Evolutionary conservation across 2,797 vertebrate species (phyloP), one percentile per base, ranked within the genome.

Genomic region (Trematomus bernacchii): DNA sequence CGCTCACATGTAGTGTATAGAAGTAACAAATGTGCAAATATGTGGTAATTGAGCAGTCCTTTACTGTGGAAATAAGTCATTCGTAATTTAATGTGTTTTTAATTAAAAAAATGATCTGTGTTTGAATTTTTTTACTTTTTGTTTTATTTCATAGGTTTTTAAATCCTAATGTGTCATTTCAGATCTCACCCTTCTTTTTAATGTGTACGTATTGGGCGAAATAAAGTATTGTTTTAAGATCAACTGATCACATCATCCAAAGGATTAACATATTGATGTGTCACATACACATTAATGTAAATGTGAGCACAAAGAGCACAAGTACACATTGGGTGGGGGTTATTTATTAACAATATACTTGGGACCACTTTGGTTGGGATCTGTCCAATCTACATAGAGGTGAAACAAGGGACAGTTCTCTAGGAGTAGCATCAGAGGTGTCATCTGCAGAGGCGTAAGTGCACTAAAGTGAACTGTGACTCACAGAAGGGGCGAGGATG

Each of bases 381-480:
- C 21, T 61, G 42, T 64, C 3, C 10, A 44, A 33, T 51, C 37
- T 65, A 19, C 62, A 47, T n/a, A 18, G 14, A 65, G 16, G 15
- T 53, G 19, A 47, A 70, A 68, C 60, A 66, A 55, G 18, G 42
- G 10, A 47, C 14, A 53, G 18, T 44, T 68, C 4, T 60, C 18
- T 63, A 37, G 11, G 58, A 23, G 57, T 11, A 7, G 44, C 23
- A 58, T 72, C 58, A 54, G 0, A 53, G 40, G 40, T 43, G 51
- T 73, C 47, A 53, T 21, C 21, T 63, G 19, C 23, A 63, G 30
- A 62, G 15, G 21, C 19, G 19, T 18, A 15, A 50, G 13, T 43
- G 52, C 15, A 27, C 12, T 48, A 40, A 70, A 74, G 51, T 21
- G 53, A 61, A 63, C 71, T 15, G 51, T 58, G 43, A 65, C 40